Percentiles rank a stretch among this genome's conserved stretches.
Evolutionary conservation across 1,140 invertebrate species (phyloP).

Genomic region (Ruditapes philippinarum): DNA sequence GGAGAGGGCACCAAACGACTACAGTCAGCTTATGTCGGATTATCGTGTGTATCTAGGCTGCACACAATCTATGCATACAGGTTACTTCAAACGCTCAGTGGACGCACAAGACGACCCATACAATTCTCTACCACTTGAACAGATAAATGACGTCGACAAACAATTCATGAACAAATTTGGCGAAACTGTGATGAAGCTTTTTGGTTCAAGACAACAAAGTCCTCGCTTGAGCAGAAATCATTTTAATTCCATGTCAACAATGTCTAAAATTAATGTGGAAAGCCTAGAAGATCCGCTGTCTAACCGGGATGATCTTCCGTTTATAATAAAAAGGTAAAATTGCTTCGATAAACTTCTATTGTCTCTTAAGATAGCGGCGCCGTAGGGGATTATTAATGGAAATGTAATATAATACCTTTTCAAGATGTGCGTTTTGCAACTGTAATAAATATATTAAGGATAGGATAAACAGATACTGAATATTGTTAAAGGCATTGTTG

Average conservation of each 20-base stretch:
- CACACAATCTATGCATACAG: conserved; percentile 45
- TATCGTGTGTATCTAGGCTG: conserved; percentile 38
- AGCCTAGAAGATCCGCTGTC: background rate
- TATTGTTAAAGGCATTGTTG: too few relatives aligned
- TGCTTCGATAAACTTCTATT: background rate
- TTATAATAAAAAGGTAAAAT: conserved; percentile 2
- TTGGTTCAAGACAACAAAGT: background rate
- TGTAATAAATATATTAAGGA: background rate
- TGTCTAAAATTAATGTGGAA: background rate
- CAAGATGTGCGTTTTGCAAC: background rate
- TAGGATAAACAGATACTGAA: too few relatives aligned
- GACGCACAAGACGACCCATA: background rate
- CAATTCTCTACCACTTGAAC: background rate
- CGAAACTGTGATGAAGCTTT: background rate
- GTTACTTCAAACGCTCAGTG: conserved; percentile 58
- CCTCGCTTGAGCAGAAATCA: background rate
- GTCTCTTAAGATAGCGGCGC: background rate
- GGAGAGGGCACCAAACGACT: conserved; percentile 6
- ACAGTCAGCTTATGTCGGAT: conserved; percentile 20
- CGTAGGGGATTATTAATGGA: background rate
- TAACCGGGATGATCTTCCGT: background rate
- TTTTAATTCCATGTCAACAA: background rate
- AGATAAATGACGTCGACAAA: background rate
- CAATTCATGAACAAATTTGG: background rate
- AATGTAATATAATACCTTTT: background rate